A percentile compares a stretch with the other conserved stretches of the same genome.
phyloP scores from a whole-genome alignment of 1,140 invertebrate species.

The Aradophagus sp. region DNA sequence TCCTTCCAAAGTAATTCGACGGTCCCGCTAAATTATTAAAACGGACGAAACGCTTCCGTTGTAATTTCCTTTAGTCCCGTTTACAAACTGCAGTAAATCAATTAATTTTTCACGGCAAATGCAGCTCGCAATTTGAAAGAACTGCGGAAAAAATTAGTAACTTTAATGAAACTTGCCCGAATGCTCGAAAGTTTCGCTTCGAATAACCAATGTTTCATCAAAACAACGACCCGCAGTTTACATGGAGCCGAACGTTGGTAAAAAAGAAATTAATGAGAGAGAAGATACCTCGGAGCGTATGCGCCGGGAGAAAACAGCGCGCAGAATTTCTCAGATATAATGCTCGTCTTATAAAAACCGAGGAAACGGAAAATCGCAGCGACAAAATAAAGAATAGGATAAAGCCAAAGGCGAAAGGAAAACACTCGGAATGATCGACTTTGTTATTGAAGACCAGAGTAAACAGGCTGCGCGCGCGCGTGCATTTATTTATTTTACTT shows the following conservation, averaged over 20 bases:
- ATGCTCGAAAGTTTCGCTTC: constrained; percentile 8
- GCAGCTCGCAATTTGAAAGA: too few species aligned
- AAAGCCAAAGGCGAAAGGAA: constrained; percentile 36
- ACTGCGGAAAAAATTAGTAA: neutral
- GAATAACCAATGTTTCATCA: constrained; percentile 8
- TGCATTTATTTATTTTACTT: too few species aligned
- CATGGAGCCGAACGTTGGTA: constrained; percentile 13
- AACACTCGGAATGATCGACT: constrained; percentile 56
- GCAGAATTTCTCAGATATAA: too few species aligned
- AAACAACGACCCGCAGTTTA: constrained; percentile 37
- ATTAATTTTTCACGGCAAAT: too few species aligned
- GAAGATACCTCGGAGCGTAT: constrained; percentile 47
- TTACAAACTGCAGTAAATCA: too few species aligned
- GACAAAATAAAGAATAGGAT: constrained; percentile 43
- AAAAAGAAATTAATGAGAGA: constrained; percentile 45
- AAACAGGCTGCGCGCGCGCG: constrained; percentile 29
- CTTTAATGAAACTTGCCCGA: constrained; percentile 10
- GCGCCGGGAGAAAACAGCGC: constrained; percentile 39
- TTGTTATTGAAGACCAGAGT: constrained; percentile 53
- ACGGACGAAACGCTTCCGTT: too few species aligned
- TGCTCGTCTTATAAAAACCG: too few species aligned
- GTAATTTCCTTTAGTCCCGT: too few species aligned
- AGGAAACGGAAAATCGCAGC: constrained; percentile 17
- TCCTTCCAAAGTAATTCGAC: too few species aligned
- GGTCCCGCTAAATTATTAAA: too few species aligned